Conservation (phyloP, 2,888 invertebrate genomes). For the Willowsia nigromaculata region DNA sequence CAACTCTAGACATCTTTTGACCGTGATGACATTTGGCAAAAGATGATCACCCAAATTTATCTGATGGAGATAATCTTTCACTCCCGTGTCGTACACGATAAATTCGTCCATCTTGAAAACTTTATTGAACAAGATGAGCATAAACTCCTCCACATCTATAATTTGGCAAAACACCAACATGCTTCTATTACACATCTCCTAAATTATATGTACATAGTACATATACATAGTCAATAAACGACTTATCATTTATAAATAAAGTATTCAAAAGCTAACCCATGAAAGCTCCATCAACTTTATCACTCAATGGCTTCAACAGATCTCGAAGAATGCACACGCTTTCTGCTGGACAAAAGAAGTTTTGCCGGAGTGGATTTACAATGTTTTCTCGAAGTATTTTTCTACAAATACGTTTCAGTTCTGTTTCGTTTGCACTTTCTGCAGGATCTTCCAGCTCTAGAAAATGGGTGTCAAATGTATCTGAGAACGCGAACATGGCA, state of each 20-base stretch:
- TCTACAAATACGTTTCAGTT: conserved; percentile 57
- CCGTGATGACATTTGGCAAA: conserved; percentile 68
- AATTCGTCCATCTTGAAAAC: conserved; percentile 73
- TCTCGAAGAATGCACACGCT: conserved; percentile 71
- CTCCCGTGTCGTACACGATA: conserved; percentile 71
- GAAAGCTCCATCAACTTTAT: conserved; percentile 75
- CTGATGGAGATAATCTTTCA: conserved; percentile 72
- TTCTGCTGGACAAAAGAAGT: conserved; percentile 71
- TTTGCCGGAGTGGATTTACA: conserved; percentile 73
- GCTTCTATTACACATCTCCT: too few species aligned
- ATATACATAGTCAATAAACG: too few species aligned
- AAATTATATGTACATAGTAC: too few species aligned
- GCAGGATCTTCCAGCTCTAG: conserved; percentile 59
- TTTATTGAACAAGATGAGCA: conserved; percentile 73
- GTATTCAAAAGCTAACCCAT: conserved; percentile 64
- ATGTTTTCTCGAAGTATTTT: conserved; percentile 71
- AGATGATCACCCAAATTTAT: conserved; percentile 72
- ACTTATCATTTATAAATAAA: background rate
- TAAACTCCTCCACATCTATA: conserved; percentile 75
- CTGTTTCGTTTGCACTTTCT: conserved; percentile 52
- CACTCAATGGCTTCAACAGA: conserved; percentile 69
- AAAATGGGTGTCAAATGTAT: conserved; percentile 68
- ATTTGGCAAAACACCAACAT: too few species aligned
- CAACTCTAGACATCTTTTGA: conserved; percentile 66
- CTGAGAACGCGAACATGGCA: conserved; percentile 74